Percentiles rank a stretch among this genome's conserved stretches.
These are phyloP conservation scores for Atopsyche davidsoni DNA, from an alignment of 1,140 invertebrate genomes.

Conservation along the genomic window DNA sequence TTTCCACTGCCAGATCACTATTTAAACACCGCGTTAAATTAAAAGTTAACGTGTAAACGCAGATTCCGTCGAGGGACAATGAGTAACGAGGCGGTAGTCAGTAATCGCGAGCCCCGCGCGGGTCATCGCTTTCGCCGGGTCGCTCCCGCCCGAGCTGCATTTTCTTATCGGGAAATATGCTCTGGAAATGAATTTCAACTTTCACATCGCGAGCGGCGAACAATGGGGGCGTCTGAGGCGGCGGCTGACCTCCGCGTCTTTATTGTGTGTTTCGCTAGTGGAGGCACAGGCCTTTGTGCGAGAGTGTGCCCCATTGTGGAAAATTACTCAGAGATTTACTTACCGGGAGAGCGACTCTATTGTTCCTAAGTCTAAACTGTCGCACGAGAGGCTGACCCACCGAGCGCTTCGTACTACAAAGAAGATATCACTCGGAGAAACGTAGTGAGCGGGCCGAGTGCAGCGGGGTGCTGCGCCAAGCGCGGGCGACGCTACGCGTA, in stretches of 20 bases:
- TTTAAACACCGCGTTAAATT: too few relatives aligned
- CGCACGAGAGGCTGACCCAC: constrained; percentile 2
- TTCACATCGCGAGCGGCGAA: constrained; percentile 8
- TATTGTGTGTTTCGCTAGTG: background rate
- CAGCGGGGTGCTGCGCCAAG: too few relatives aligned
- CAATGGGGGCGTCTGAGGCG: constrained; percentile 10
- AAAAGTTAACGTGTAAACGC: too few relatives aligned
- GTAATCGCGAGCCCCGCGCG: background rate
- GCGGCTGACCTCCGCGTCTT: constrained; percentile 9
- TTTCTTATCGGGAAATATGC: too few relatives aligned
- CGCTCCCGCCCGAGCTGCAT: too few relatives aligned
- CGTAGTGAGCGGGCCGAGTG: too few relatives aligned
- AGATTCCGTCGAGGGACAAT: background rate
- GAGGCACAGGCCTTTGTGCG: constrained; percentile 6
- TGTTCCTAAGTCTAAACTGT: constrained; percentile 10
- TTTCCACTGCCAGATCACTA: too few relatives aligned
- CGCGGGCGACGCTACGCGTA: too few relatives aligned
- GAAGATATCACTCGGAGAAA: too few relatives aligned
- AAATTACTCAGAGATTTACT: constrained; percentile 19
- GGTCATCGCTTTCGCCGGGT: too few relatives aligned
- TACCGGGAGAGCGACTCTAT: background rate
- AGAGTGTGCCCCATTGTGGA: background rate
- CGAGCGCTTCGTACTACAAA: too few relatives aligned
- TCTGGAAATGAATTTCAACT: too few relatives aligned
- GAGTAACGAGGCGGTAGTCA: background rate